Evolutionary conservation across 2,888 invertebrate genomes (phyloP), one percentile per base, ranked within the genome.

Genomic region (Lasius fuliginosus): DNA sequence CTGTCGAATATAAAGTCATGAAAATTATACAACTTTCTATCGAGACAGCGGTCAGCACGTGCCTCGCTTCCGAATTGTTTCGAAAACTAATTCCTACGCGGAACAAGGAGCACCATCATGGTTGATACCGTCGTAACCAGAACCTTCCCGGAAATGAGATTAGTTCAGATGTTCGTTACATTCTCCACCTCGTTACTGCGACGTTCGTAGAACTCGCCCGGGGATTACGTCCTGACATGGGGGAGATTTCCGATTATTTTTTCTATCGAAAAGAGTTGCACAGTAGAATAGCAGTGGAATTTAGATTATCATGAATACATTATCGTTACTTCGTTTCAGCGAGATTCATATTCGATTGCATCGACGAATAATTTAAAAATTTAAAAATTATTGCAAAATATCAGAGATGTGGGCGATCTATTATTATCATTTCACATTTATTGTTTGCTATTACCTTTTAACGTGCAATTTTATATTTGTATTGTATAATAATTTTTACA

Each of bases 91-190:
- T 90, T 90, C 89, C 89, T 86, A 84, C 84, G 85, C 23, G 65
- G 82, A 86, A 81, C 74, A 75, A 71, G 83, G 77, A 71, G 79
- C 60, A 71, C 84, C 67, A 40, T 83, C 83, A 83, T 62, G 86
- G 89, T 90, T 90, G 71, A 90, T 90, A 90, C 86, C 90, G 90
- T 92, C 92, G 83, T 83, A 87, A 87, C 88, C 90, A 90, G 90
- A 90, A 77, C 86, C 84, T 75, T 82, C 81, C 73, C 60, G 84
- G 86, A 88, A 92, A 93, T 92, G 92, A 93, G 93, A 93, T 93
- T 93, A 93, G 93, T 93, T 93, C 79, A 87, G 83, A 86, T 86
- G 88, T 85, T 90, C 84, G 88, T 90, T 91, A 89, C 90, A 90
- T 89, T 82, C 82, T 83, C 87, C 81, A 85, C 84, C 67, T 88